Percentiles rank a stretch among this genome's conserved stretches.
Conservation (phyloP, 1,140 invertebrate genomes). For the Himalopsyche phryganea region DNA sequence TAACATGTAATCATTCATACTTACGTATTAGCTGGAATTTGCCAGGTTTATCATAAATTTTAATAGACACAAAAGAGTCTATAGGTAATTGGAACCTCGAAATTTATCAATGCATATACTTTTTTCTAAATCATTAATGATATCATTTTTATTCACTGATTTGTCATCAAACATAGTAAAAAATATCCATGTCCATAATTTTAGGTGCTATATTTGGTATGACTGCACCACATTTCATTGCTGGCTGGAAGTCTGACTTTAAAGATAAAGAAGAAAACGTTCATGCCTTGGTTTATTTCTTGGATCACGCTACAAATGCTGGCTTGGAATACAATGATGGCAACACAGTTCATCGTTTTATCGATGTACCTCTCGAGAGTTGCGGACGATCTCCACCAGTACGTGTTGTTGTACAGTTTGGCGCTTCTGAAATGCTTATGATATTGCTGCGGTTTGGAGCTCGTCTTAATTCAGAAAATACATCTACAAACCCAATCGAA, state of each 20-base stretch:
- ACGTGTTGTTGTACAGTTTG: constrained; percentile 67
- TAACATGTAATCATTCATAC: too few relatives aligned
- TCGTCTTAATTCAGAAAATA: constrained; percentile 49
- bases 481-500: constrained; percentile 52
- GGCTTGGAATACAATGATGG: constrained; percentile 54
- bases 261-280: constrained; percentile 71
- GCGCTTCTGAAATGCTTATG: constrained; percentile 66
- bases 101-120: too few relatives aligned
- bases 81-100: too few relatives aligned
- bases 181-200: too few relatives aligned
- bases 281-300: constrained; percentile 68
- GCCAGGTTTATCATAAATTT: too few relatives aligned
- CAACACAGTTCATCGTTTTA: constrained; percentile 55
- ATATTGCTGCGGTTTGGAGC: constrained; percentile 71
- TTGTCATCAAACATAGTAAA: too few relatives aligned
- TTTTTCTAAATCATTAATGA: too few relatives aligned
- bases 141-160: too few relatives aligned
- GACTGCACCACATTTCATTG: constrained; percentile 71
- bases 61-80: too few relatives aligned
- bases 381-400: constrained; percentile 66
- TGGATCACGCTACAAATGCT: constrained; percentile 66
- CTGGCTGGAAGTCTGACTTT: constrained; percentile 82
- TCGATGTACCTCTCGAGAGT: constrained; percentile 75
- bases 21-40: too few relatives aligned
- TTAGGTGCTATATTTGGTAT: constrained; percentile 71